phyloP scores from a whole-genome alignment of 1,140 invertebrate genomes.

The Drosophila subpulchrella region DNA sequence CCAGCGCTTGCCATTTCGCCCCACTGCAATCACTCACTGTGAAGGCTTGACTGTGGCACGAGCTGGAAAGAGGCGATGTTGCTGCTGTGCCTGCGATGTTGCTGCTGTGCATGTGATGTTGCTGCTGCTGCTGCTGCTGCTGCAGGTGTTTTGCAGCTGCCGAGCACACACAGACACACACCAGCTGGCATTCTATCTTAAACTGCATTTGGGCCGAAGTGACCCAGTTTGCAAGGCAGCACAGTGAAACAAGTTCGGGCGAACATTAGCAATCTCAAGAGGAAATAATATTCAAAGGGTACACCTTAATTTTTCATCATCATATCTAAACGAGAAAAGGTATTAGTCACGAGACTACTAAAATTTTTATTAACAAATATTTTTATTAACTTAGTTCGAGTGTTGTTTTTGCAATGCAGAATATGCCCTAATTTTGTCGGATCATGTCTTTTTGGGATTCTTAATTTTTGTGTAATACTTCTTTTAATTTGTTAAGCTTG shows the following conservation, averaged over 20 bases:
- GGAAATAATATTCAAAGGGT: not conserved
- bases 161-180: conserved; percentile 16
- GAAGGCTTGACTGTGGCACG: conserved; percentile 50
- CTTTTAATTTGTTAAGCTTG: no score
- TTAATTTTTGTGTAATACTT: no score
- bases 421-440: no score
- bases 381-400: no score
- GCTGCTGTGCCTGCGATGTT: conserved; percentile 14
- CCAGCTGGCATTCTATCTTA: conserved; percentile 23
- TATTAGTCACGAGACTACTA: no score
- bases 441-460: no score
- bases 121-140: conserved; percentile 17
- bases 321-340: no score
- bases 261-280: not conserved
- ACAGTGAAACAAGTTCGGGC: conserved; percentile 7
- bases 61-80: conserved; percentile 44
- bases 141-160: conserved; percentile 63
- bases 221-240: conserved; percentile 58
- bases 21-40: conserved; percentile 11
- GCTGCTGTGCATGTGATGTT: conserved; percentile 8
- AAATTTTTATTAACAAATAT: no score
- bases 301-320: no score
- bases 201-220: conserved; percentile 64
- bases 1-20: not conserved
- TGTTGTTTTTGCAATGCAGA: no score